phyloP scores from a whole-genome alignment of 2,797 vertebrate genomes.

The Acanthurus tractus region DNA sequence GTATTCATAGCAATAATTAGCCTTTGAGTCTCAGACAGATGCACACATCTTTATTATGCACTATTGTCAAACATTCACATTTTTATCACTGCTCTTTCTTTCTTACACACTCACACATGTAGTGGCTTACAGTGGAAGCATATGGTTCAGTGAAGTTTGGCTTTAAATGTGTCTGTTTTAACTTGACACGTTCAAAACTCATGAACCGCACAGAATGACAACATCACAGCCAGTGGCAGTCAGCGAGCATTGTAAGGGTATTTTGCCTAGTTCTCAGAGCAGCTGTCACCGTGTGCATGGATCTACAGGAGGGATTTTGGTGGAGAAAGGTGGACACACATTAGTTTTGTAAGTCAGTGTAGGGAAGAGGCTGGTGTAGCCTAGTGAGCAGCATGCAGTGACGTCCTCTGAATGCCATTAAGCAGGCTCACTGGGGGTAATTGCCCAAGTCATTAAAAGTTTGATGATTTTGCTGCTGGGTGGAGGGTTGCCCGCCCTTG shows the following conservation, averaged over 20 bases:
- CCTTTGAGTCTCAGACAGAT: slow-evolving; percentile 24
- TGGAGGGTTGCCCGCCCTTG: slow-evolving; percentile 83
- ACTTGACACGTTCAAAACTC: slow-evolving; percentile 49
- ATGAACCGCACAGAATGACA: slow-evolving; percentile 49
- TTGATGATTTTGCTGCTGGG: slow-evolving; percentile 88
- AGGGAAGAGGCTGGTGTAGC: slow-evolving; percentile 51
- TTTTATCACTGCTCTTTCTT: slow-evolving; percentile 14
- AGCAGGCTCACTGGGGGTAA: slow-evolving; percentile 86
- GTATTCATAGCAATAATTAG: slow-evolving; percentile 55
- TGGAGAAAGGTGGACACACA: slow-evolving; percentile 48
- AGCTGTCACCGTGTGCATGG: slow-evolving; percentile 11
- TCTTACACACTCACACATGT: slow-evolving; percentile 4
- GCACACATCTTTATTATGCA: not conserved
- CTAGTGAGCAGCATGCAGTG: slow-evolving; percentile 73
- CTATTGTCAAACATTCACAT: slow-evolving; percentile 12
- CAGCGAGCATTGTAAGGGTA: slow-evolving; percentile 25
- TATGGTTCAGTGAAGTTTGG: slow-evolving; percentile 42
- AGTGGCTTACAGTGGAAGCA: slow-evolving; percentile 44
- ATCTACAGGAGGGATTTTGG: slow-evolving; percentile 26
- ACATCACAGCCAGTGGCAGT: slow-evolving; percentile 41
- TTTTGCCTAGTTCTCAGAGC: slow-evolving; percentile 45
- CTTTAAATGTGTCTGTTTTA: slow-evolving; percentile 39
- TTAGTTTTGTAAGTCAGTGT: slow-evolving; percentile 59
- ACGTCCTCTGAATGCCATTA: slow-evolving; percentile 87
- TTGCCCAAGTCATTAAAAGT: slow-evolving; percentile 90